These are phyloP conservation scores for Scaptomyza parva DNA, from an alignment of 2,888 invertebrate genomes.

Conservation along the genomic window DNA sequence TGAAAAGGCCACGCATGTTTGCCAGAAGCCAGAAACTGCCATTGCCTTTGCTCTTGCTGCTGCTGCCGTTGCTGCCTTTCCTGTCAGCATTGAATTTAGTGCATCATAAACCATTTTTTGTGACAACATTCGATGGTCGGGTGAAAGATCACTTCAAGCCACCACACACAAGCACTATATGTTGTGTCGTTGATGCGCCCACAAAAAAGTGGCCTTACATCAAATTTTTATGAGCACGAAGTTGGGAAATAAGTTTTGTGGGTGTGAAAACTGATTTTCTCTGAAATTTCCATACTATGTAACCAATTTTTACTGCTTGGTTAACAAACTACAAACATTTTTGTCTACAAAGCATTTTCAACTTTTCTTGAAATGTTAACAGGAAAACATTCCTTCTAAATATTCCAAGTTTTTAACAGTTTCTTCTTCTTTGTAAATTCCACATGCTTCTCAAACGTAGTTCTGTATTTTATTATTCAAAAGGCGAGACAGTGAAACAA, in stretches of 20 bases:
- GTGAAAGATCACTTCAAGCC: background rate
- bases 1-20: slow-evolving; percentile 33
- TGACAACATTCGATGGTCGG: background rate
- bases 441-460: background rate
- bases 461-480: background rate
- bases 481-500: background rate
- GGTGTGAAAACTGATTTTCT: slow-evolving; percentile 29
- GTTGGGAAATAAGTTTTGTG: slow-evolving; percentile 38
- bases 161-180: background rate
- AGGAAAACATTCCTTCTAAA: too few species aligned
- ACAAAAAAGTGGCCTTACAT: slow-evolving; percentile 52
- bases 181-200: slow-evolving; percentile 5
- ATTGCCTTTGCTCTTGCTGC: background rate
- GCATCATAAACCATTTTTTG: slow-evolving; percentile 56
- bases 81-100: slow-evolving; percentile 49
- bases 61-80: too few species aligned
- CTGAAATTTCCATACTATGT: slow-evolving; percentile 10
- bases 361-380: background rate
- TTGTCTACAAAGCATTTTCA: background rate
- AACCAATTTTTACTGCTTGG: background rate
- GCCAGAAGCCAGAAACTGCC: too few species aligned
- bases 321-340: too few species aligned
- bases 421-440: too few species aligned
- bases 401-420: too few species aligned
- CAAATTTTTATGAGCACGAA: slow-evolving; percentile 44